phyloP scores from a whole-genome alignment of 2,888 invertebrate genomes.

The Napeogenes inachia region DNA sequence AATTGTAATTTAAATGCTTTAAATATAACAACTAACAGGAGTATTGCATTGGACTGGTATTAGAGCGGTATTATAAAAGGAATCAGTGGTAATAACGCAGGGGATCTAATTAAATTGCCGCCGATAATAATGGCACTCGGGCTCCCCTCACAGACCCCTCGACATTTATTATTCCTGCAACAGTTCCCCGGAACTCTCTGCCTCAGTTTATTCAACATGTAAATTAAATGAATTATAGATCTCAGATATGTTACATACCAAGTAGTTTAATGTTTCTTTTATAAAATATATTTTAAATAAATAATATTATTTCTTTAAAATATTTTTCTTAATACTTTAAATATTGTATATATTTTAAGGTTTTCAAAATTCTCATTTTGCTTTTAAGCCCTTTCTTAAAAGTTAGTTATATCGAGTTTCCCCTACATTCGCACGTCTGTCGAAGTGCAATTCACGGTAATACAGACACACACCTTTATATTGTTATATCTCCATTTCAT shows the following conservation, averaged over 20 bases:
- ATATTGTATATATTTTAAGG: too few relatives aligned
- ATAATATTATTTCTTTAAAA: too few relatives aligned
- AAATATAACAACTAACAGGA: conserved; percentile 41
- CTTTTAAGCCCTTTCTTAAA: not conserved
- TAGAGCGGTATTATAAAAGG: conserved; percentile 69
- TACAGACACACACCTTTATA: conserved; percentile 70
- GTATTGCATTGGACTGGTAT: conserved; percentile 49
- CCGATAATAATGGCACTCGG: conserved; percentile 73
- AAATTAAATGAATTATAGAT: conserved; percentile 32
- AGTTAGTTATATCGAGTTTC: conserved; percentile 7
- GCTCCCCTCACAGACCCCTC: conserved; percentile 68
- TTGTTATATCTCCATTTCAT: conserved; percentile 69
- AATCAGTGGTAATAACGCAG: conserved; percentile 74
- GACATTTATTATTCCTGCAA: conserved; percentile 70
- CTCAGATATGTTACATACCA: conserved; percentile 26
- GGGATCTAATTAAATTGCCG: conserved; percentile 77
- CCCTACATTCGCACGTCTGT: conserved; percentile 32
- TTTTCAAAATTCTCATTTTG: too few relatives aligned
- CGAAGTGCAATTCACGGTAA: conserved; percentile 62
- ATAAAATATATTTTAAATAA: conserved; percentile 9
- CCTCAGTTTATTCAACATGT: conserved; percentile 37
- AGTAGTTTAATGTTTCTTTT: too few relatives aligned
- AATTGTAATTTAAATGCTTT: conserved; percentile 47
- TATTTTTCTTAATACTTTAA: too few relatives aligned
- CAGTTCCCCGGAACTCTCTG: conserved; percentile 45